These are phyloP conservation scores for Limnephilus lunatus DNA, from an alignment of 2,888 invertebrate species.

Conservation along the genomic window DNA sequence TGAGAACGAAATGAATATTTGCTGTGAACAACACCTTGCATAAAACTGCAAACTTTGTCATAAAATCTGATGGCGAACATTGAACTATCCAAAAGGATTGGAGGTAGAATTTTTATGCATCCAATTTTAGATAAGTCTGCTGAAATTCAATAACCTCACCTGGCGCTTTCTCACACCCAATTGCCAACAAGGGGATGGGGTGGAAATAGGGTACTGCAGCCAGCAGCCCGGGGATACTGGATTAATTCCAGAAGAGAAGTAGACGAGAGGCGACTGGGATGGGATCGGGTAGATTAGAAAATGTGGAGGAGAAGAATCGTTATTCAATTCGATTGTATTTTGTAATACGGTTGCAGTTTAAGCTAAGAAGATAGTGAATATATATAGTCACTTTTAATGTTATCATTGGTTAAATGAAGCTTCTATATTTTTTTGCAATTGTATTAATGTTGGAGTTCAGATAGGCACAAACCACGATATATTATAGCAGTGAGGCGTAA, in stretches of 20 bases:
- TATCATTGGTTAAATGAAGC: neutral
- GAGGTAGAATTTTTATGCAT: constrained; percentile 26
- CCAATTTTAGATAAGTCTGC: constrained; percentile 42
- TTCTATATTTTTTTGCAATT: neutral
- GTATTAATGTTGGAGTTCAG: neutral
- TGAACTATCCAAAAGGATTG: neutral
- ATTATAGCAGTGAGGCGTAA: neutral
- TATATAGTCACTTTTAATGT: neutral
- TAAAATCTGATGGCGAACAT: neutral
- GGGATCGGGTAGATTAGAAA: neutral
- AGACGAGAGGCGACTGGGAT: neutral
- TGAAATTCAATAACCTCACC: constrained; percentile 44
- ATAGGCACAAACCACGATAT: neutral
- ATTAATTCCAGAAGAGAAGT: neutral
- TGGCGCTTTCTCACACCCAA: constrained; percentile 22
- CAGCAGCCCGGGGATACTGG: neutral
- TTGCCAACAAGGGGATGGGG: constrained; percentile 22
- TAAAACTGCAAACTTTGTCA: neutral
- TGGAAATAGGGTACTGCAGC: neutral
- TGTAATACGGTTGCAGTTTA: neutral
- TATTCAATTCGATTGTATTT: neutral
- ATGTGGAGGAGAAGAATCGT: neutral
- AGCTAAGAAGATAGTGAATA: neutral
- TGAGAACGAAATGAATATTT: neutral
- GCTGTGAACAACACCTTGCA: neutral